Conservation (phyloP, 2,888 invertebrate genomes). For the Lasioglossum zephyrum region DNA sequence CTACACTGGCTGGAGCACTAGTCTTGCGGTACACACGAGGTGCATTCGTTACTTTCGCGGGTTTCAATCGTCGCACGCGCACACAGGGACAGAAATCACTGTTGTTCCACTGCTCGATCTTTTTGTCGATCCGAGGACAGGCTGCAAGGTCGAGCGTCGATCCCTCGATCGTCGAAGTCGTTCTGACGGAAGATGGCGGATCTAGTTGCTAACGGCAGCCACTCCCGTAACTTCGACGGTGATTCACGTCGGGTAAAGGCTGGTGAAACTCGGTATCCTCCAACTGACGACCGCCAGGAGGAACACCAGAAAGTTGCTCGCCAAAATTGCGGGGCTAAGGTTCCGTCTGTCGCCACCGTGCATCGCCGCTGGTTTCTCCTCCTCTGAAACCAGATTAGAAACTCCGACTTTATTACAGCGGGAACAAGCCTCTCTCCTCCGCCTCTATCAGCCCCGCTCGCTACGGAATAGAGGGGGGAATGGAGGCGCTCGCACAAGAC, state of each 20-base stretch:
- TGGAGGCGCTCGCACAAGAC: not conserved
- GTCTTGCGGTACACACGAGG: not conserved
- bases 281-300: constrained; percentile 81
- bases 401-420: constrained; percentile 41
- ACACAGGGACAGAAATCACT: not conserved
- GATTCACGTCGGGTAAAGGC: constrained; percentile 82
- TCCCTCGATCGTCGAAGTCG: constrained; percentile 27
- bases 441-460: not conserved
- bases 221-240: constrained; percentile 32
- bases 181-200: constrained; percentile 33
- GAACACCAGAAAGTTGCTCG: constrained; percentile 82
- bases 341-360: constrained; percentile 83
- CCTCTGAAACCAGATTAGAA: constrained; percentile 78
- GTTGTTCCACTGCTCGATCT: not conserved
- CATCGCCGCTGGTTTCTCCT: constrained; percentile 82
- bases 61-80: not conserved
- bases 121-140: constrained; percentile 15
- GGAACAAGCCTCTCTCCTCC: not conserved
- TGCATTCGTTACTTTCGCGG: not conserved
- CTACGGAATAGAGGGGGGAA: not conserved
- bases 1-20: not conserved
- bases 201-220: constrained; percentile 25
- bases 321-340: constrained; percentile 81
- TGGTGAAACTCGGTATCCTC: constrained; percentile 83
- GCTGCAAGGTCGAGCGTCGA: constrained; percentile 21